These are phyloP conservation scores for Barypeithes pellucidus DNA, from an alignment of 2,888 invertebrate genomes.

Conservation along the genomic window DNA sequence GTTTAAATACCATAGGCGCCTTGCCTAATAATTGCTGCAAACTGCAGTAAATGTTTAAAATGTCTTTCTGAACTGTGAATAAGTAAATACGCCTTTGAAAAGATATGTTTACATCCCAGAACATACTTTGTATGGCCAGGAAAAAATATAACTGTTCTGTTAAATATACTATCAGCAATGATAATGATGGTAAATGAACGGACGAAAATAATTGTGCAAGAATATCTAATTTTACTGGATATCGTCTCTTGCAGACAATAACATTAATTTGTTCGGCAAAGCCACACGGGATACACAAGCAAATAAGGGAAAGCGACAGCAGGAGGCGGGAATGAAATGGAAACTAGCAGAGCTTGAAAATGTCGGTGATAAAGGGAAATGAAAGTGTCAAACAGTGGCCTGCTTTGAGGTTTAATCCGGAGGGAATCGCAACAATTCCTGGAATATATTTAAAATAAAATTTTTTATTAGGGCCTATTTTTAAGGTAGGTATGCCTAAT, in stretches of 20 bases:
- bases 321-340: slow-evolving; percentile 31
- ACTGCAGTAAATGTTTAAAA: too few species aligned
- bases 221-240: slow-evolving; percentile 19
- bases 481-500: too few species aligned
- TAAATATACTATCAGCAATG: too few species aligned
- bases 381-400: slow-evolving; percentile 42
- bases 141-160: too few species aligned
- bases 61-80: too few species aligned
- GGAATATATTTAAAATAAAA: slow-evolving; percentile 4
- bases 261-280: slow-evolving; percentile 26
- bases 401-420: slow-evolving; percentile 25
- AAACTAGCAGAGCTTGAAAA: slow-evolving; percentile 46
- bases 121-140: too few species aligned
- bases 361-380: slow-evolving; percentile 41
- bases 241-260: slow-evolving; percentile 31
- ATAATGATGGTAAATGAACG: too few species aligned
- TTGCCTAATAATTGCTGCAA: too few species aligned
- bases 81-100: too few species aligned
- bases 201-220: too few species aligned
- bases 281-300: slow-evolving; percentile 21
- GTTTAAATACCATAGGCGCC: too few species aligned
- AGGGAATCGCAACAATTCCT: slow-evolving; percentile 29
- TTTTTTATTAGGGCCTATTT: slow-evolving; percentile 10
- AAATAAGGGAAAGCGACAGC: slow-evolving; percentile 30
- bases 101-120: too few species aligned